These are phyloP conservation scores for Meliscaeva auricollis DNA, from an alignment of 2,888 invertebrate species.

Conservation along the genomic window DNA sequence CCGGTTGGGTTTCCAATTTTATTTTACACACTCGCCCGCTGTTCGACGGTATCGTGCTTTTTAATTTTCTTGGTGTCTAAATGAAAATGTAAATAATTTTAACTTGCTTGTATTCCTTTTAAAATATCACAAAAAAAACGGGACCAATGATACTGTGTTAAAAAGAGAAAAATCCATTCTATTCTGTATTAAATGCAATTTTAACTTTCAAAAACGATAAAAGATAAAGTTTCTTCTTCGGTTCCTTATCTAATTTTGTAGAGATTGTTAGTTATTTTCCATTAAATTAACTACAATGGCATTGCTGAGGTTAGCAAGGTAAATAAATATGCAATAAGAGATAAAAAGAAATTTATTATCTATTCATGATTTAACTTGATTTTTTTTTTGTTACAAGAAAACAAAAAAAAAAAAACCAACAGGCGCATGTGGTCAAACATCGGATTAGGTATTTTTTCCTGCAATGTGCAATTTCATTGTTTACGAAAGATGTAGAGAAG, in stretches of 20 bases:
- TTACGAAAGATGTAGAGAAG: slow-evolving; percentile 57
- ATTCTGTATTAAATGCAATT: not conserved
- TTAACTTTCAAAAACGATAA: not conserved
- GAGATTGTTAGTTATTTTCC: not conserved
- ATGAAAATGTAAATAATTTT: not conserved
- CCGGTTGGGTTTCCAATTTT: not conserved
- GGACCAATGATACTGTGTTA: slow-evolving; percentile 10
- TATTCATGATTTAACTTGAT: not conserved
- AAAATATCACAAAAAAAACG: slow-evolving; percentile 44
- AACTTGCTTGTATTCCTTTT: not conserved
- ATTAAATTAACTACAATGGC: slow-evolving; percentile 50
- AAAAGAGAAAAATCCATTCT: not conserved
- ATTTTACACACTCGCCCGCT: not conserved
- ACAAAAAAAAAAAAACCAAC: not conserved
- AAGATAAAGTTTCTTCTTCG: not conserved
- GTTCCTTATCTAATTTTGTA: not conserved
- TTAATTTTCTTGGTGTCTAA: no score
- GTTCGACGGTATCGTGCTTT: not conserved
- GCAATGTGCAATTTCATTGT: slow-evolving; percentile 52
- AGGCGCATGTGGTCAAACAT: slow-evolving; percentile 20
- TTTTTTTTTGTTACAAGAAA: not conserved
- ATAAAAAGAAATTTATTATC: not conserved
- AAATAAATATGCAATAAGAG: slow-evolving; percentile 27
- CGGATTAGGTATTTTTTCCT: not conserved
- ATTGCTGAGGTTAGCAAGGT: slow-evolving; percentile 70